Percentiles rank a stretch among this genome's conserved stretches.
These are phyloP conservation scores for Trisateles emortualis DNA, from an alignment of 2,888 invertebrate genomes.

Conservation along the genomic window DNA sequence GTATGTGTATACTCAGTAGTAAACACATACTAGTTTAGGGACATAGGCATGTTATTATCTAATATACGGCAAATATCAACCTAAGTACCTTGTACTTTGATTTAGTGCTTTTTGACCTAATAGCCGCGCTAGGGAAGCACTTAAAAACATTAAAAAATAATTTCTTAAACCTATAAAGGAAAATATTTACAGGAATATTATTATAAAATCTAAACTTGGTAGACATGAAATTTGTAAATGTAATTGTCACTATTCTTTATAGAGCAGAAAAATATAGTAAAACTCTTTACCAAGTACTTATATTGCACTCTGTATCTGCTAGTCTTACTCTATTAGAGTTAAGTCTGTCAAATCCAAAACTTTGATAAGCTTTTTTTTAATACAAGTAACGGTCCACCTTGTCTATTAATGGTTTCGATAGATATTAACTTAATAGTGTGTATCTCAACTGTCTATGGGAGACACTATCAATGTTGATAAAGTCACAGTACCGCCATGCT, in stretches of 20 bases:
- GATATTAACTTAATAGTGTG: too few species aligned
- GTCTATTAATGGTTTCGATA: too few species aligned
- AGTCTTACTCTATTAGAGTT: background rate
- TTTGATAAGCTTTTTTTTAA: too few species aligned
- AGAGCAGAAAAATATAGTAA: background rate
- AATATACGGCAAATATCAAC: conserved; percentile 22
- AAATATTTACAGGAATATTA: conserved; percentile 42
- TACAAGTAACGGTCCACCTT: too few species aligned
- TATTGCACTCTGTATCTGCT: conserved; percentile 20
- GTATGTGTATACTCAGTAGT: conserved; percentile 29
- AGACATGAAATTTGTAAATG: background rate
- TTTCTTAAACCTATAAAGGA: conserved; percentile 35
- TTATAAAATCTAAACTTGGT: conserved; percentile 8
- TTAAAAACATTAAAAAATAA: conserved; percentile 33
- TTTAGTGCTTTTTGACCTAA: conserved; percentile 40
- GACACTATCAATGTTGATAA: too few species aligned
- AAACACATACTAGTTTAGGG: conserved; percentile 25
- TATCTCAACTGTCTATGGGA: too few species aligned
- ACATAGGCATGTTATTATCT: conserved; percentile 9
- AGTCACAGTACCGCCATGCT: too few species aligned
- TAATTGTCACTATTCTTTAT: background rate
- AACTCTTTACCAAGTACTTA: too few species aligned
- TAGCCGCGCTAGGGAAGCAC: conserved; percentile 38
- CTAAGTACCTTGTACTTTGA: conserved; percentile 50
- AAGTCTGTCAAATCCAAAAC: background rate